A percentile compares a stretch with the other conserved stretches of the same genome.
These are phyloP conservation scores for Phasianus colchicus DNA, from an alignment of 2,113 vertebrate genomes.

Conservation along the genomic window DNA sequence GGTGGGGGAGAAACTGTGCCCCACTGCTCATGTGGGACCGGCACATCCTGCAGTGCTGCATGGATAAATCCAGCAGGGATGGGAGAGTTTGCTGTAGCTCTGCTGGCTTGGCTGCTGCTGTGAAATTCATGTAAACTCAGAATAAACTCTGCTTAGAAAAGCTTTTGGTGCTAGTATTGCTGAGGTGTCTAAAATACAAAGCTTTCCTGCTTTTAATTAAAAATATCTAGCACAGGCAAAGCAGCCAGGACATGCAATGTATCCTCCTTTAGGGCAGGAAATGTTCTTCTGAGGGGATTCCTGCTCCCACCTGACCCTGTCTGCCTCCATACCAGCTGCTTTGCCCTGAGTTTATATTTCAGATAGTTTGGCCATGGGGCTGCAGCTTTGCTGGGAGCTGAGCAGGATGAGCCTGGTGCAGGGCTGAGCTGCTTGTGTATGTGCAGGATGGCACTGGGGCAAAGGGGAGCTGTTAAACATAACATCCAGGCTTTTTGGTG, in stretches of 20 bases:
- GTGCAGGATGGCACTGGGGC: not conserved
- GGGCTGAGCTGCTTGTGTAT: not conserved
- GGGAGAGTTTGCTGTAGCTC: not conserved
- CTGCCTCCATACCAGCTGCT: accelerated
- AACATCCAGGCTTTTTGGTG: not conserved
- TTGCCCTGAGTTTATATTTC: accelerated
- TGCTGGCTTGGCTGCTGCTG: not conserved
- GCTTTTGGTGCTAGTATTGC: accelerated
- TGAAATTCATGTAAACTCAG: not conserved
- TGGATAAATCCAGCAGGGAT: not conserved
- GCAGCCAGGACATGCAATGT: not conserved
- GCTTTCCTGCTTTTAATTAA: conserved; percentile 12
- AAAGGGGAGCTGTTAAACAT: not conserved
- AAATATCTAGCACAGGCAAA: not conserved
- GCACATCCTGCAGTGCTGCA: accelerated
- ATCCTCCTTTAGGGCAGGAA: not conserved
- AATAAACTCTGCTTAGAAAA: not conserved
- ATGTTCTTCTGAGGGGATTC: not conserved
- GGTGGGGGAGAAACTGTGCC: not conserved
- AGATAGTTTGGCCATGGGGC: not conserved
- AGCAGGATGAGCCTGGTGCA: not conserved
- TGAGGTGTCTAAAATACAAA: not conserved
- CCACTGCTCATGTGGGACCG: not conserved
- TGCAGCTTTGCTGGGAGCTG: not conserved
- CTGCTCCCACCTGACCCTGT: not conserved